phyloP scores from a whole-genome alignment of 1,140 invertebrate genomes.

The Drosophila paulistorum region DNA sequence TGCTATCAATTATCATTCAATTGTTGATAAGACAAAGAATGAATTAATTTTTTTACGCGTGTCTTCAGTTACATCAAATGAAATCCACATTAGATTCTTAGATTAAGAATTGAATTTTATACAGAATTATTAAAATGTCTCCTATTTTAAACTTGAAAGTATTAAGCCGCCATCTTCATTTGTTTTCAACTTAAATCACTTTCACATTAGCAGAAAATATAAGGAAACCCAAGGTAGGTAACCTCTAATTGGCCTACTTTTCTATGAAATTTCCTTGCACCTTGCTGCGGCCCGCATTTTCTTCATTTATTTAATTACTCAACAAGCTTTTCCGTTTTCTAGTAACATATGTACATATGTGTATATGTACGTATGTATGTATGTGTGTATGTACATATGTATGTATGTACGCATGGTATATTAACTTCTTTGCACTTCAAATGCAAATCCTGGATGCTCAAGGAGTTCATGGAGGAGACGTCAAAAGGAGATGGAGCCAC shows the following conservation, averaged over 20 bases:
- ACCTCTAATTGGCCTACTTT: constrained; percentile 11
- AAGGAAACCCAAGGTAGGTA: neutral
- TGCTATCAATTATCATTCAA: neutral
- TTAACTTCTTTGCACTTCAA: constrained; percentile 31
- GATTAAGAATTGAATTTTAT: too few relatives aligned
- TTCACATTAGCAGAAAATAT: neutral
- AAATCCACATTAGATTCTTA: too few relatives aligned
- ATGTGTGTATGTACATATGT: neutral
- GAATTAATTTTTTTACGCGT: too few relatives aligned
- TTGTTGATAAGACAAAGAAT: too few relatives aligned
- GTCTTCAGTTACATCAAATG: too few relatives aligned
- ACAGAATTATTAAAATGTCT: too few relatives aligned
- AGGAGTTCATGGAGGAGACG: neutral
- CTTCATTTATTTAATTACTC: constrained; percentile 54
- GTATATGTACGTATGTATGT: neutral
- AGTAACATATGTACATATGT: constrained; percentile 30
- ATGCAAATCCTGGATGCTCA: constrained; percentile 24
- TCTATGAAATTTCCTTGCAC: constrained; percentile 11
- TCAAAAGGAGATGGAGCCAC: constrained; percentile 17
- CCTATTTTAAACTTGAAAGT: too few relatives aligned
- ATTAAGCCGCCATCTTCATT: neutral
- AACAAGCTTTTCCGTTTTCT: constrained; percentile 49
- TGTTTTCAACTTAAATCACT: neutral
- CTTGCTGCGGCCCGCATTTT: constrained; percentile 11
- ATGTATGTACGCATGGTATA: constrained; percentile 5